These are phyloP conservation scores for Coreius guichenoti DNA, from an alignment of 2,797 vertebrate species.

Conservation along the genomic window DNA sequence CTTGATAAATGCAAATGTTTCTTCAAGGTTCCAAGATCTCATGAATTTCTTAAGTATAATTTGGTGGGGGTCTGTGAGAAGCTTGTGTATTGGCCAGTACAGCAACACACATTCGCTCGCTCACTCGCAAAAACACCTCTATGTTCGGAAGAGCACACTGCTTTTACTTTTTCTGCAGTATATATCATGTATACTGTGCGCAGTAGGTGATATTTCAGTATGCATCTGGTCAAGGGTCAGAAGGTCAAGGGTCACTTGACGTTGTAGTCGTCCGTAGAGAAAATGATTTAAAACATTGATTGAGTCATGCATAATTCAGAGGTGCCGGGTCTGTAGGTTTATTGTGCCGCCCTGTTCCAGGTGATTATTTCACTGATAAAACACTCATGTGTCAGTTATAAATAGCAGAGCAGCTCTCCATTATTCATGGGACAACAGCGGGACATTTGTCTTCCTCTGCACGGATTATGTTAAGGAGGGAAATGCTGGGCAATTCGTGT, in stretches of 20 bases:
- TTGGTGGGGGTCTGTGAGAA: constrained; percentile 44
- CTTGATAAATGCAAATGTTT: constrained; percentile 60
- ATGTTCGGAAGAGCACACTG: not conserved
- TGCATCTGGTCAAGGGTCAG: no score
- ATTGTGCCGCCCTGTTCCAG: constrained; percentile 59
- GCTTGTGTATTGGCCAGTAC: constrained; percentile 9
- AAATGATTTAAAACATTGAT: constrained; percentile 49
- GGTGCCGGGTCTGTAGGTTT: constrained; percentile 46
- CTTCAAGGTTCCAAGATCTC: constrained; percentile 55
- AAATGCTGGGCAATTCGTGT: constrained; percentile 72
- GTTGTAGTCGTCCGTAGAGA: constrained; percentile 14
- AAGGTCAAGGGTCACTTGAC: constrained; percentile 52
- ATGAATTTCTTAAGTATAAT: constrained; percentile 60
- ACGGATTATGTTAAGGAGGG: constrained; percentile 88
- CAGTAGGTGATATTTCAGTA: not conserved
- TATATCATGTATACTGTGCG: not conserved
- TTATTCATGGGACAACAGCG: constrained; percentile 85
- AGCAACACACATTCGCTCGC: constrained; percentile 10
- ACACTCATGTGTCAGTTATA: constrained; percentile 82
- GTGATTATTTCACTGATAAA: constrained; percentile 71
- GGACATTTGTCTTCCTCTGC: constrained; percentile 90
- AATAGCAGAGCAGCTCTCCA: constrained; percentile 84
- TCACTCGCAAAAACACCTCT: constrained; percentile 13
- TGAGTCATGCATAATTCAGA: constrained; percentile 52
- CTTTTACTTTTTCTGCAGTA: not conserved